A percentile compares a stretch with the other conserved stretches of the same genome.
Conservation (phyloP, 1,140 invertebrate species). For the Nasonia longicornis region DNA sequence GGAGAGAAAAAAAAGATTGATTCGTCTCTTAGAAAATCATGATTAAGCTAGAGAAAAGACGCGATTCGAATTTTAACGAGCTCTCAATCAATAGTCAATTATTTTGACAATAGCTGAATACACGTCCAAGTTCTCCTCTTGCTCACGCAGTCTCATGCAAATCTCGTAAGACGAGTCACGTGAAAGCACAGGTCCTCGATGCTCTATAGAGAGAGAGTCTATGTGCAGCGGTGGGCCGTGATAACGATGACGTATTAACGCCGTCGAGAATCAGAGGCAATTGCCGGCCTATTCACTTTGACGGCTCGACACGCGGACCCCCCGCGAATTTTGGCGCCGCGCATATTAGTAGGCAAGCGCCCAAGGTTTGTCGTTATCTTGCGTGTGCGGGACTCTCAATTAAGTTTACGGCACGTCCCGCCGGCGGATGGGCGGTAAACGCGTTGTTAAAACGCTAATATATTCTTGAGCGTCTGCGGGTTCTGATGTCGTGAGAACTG, state of each 20-base stretch:
- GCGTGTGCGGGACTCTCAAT: conserved; percentile 14
- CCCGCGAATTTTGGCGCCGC: no score
- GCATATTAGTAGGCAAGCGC: not conserved
- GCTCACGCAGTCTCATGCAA: no score
- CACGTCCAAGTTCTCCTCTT: no score
- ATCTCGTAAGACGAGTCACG: no score
- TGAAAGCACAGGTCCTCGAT: not conserved
- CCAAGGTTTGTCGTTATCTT: not conserved
- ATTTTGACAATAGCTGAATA: not conserved
- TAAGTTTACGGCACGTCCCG: conserved; percentile 18
- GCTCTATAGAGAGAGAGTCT: not conserved
- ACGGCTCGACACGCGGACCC: not conserved
- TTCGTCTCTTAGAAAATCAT: not conserved
- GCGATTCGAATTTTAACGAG: no score
- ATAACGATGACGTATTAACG: conserved; percentile 44
- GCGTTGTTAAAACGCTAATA: no score
- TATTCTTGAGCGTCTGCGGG: no score
- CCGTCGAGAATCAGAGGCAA: not conserved
- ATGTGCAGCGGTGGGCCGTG: not conserved
- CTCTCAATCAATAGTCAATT: not conserved
- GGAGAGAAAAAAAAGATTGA: not conserved
- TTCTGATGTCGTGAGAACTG: no score
- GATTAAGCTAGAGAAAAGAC: no score
- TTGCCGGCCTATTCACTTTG: conserved; percentile 35
- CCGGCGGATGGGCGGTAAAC: no score